Evolutionary conservation across 1,140 invertebrate genomes (phyloP), one percentile per base, ranked within the genome.

Genomic region (Heterodera carotae): DNA sequence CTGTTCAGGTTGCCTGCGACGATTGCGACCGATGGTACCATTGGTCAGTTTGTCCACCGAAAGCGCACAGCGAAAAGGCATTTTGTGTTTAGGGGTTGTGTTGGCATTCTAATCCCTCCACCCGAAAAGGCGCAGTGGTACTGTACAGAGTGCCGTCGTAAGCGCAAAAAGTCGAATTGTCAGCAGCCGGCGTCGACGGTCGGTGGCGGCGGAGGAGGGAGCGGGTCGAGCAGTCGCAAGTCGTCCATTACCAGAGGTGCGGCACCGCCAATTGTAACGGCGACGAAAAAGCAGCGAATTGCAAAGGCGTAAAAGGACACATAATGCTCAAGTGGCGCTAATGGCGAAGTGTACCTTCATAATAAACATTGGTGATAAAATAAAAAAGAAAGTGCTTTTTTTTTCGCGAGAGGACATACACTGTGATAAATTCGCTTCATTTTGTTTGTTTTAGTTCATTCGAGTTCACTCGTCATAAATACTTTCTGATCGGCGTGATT

Each of bases 1-100:
- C 6, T 53, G 15, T 70, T 12, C 4, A 71, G 69, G 69, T 71
- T n/a, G 72, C 72, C 5, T 74, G 82, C 67, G 82, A 84, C 59
- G 36, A 18, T n/a, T 84, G 82, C 74, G 77, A 84, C 53, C 53
- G 80, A 22, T 84, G 82, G 82, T 84, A 71, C 67, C 82, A 84
- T 72, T 85, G 81, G 83, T 34, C 59, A 15, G 34, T 74, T 62
- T 73, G 18, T 53, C 5, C 18, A 31, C 64, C 7, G 22, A 71
- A n/a, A 18, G 2, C 2, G 6, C 27, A 10, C 59, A 18, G 8
- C 22, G 27, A 69, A 72, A 56, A 4, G 27, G 2, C 22, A 1
- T 7, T 2, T 25, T 25, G 27, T 7, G 4, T 36, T 74, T 62
- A 74, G 72, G 72, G 59, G 48, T 27, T 84, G 82, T 48, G 82